A percentile compares a stretch with the other conserved stretches of the same genome.
These are phyloP conservation scores for Oxystoma pomonae DNA, from an alignment of 2,888 invertebrate genomes.

Conservation along the genomic window DNA sequence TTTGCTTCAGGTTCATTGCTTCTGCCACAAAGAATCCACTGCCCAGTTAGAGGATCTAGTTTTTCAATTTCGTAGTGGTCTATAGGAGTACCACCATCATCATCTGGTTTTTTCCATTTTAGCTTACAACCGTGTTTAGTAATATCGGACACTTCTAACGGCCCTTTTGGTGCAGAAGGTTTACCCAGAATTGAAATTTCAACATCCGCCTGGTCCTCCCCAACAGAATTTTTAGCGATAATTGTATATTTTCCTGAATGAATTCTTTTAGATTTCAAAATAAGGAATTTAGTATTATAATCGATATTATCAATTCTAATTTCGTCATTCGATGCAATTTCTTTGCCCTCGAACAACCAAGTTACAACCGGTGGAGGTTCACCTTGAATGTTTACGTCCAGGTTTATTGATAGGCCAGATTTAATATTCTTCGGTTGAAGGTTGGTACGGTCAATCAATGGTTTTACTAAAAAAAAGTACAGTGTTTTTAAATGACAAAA, in stretches of 20 bases:
- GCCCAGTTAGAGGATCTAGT: conserved; percentile 83
- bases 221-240: conserved; percentile 87
- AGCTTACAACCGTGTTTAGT: conserved; percentile 90
- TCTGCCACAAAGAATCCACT: conserved; percentile 91
- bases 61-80: conserved; percentile 96
- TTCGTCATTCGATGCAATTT: conserved; percentile 57
- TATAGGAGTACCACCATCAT: conserved; percentile 92
- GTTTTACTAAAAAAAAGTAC: conserved; percentile 68
- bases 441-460: conserved; percentile 88
- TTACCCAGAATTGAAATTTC: conserved; percentile 81
- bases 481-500: conserved; percentile 1
- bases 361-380: conserved; percentile 91
- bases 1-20: conserved; percentile 83
- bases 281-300: conserved; percentile 87
- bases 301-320: conserved; percentile 78
- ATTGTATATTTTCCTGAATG: conserved; percentile 87
- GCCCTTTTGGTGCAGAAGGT: conserved; percentile 78
- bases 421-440: conserved; percentile 80
- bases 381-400: conserved; percentile 87
- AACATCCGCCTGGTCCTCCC: conserved; percentile 87
- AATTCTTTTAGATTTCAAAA: conserved; percentile 74
- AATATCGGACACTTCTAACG: conserved; percentile 81
- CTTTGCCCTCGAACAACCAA: conserved; percentile 78
- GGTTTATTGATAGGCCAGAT: conserved; percentile 78
- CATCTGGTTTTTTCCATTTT: conserved; percentile 90